These are phyloP conservation scores for Brachionus sp. DNA, from an alignment of 1,140 invertebrate species.

Conservation along the genomic window DNA sequence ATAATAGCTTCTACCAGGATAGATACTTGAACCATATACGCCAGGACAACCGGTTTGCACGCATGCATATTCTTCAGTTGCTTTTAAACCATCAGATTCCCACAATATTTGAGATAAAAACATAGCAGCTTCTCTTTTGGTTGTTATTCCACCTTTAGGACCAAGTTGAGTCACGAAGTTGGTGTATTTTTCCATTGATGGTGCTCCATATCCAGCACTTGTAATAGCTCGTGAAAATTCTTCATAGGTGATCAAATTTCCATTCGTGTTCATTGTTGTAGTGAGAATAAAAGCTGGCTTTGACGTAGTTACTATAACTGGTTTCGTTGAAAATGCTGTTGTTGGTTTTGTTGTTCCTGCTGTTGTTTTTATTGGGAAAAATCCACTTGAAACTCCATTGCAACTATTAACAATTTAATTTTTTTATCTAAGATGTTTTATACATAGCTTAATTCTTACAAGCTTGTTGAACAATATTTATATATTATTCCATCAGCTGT, in stretches of 20 bases:
- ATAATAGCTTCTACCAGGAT: constrained; percentile 39
- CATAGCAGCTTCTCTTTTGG: constrained; percentile 45
- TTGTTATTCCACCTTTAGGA: constrained; percentile 36
- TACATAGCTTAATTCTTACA: background rate
- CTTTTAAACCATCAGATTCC: constrained; percentile 44
- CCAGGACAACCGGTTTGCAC: background rate
- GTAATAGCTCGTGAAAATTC: background rate
- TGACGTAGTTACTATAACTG: background rate
- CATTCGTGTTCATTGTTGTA: background rate
- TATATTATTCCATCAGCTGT: background rate
- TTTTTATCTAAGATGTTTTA: background rate
- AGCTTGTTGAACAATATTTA: constrained; percentile 20
- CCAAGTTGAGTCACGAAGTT: constrained; percentile 27
- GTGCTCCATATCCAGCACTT: background rate
- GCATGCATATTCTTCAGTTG: constrained; percentile 22
- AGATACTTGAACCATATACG: background rate
- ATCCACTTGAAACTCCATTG: background rate
- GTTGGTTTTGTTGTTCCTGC: background rate
- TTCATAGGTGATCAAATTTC: background rate
- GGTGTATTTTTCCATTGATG: constrained; percentile 21
- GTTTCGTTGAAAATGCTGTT: background rate
- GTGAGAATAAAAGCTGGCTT: background rate
- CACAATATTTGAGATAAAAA: constrained; percentile 44
- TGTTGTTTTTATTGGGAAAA: background rate
- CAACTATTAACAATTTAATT: background rate